phyloP scores from a whole-genome alignment of 1,140 invertebrate genomes.

The Drosophila truncata region DNA sequence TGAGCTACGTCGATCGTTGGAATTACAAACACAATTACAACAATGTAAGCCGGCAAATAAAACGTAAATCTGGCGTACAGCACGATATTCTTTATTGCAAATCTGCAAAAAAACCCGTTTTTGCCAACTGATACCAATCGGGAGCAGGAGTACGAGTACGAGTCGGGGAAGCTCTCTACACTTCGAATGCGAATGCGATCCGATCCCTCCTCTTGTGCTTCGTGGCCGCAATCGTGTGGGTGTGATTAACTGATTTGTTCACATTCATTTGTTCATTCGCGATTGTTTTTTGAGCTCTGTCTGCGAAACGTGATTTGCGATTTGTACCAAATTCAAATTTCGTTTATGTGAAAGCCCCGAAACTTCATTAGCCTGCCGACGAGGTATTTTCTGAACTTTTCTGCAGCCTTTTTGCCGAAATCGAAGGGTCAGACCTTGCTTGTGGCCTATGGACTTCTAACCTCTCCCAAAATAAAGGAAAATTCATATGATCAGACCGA shows the following conservation, averaged over 20 bases:
- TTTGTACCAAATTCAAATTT: slow-evolving; percentile 84
- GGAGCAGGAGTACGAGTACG: slow-evolving; percentile 8
- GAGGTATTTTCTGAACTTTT: slow-evolving; percentile 19
- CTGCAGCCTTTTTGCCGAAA: slow-evolving; percentile 36
- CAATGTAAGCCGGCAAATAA: slow-evolving; percentile 71
- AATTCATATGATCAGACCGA: slow-evolving; percentile 45
- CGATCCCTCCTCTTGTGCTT: slow-evolving; percentile 8
- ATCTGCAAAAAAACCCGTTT: slow-evolving; percentile 69
- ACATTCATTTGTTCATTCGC: slow-evolving; percentile 82
- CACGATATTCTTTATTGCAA: slow-evolving; percentile 83
- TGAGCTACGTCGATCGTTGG: slow-evolving; percentile 46
- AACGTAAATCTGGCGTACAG: slow-evolving; percentile 79
- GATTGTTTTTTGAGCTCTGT: slow-evolving; percentile 52
- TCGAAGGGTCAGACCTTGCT: slow-evolving; percentile 60
- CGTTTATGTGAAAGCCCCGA: slow-evolving; percentile 45
- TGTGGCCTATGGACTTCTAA: slow-evolving; percentile 38
- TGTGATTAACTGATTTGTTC: slow-evolving; percentile 85
- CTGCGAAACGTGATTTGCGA: slow-evolving; percentile 81
- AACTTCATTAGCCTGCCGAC: slow-evolving; percentile 35
- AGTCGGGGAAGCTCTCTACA: slow-evolving; percentile 10
- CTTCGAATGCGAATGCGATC: slow-evolving; percentile 26
- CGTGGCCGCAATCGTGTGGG: slow-evolving; percentile 69
- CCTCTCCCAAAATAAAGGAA: slow-evolving; percentile 26
- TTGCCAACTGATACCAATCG: slow-evolving; percentile 73
- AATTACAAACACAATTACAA: slow-evolving; percentile 49